These are phyloP conservation scores for Nyctalus aviator DNA, from an alignment of 2,797 vertebrate species.

Conservation along the genomic window DNA sequence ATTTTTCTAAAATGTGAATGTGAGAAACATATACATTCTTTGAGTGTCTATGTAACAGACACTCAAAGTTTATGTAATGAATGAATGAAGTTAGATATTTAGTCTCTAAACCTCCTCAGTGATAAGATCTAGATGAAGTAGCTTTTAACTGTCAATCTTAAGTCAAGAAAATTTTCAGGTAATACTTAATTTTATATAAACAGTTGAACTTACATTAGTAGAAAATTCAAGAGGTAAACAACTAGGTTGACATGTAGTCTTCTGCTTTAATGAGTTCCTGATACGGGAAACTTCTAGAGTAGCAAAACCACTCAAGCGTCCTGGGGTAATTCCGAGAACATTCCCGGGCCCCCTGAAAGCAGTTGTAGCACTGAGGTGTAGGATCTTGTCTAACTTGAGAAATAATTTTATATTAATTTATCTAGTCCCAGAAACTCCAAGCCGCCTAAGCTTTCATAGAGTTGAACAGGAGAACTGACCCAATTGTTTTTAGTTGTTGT, in stretches of 20 bases:
- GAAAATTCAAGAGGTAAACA: not conserved
- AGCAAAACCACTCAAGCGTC: not conserved
- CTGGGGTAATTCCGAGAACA: not conserved
- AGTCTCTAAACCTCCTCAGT: not conserved
- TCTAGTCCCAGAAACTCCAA: not conserved
- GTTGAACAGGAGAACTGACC: not conserved
- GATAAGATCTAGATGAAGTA: not conserved
- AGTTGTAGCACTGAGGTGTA: not conserved
- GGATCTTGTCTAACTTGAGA: not conserved
- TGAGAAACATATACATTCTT: not conserved
- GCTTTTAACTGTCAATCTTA: not conserved
- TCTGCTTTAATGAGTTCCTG: not conserved
- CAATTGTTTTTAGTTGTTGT: not conserved
- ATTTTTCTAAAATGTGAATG: not conserved
- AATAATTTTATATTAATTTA: not conserved
- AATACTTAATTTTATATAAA: not conserved
- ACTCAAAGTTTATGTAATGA: not conserved
- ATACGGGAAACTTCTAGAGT: not conserved
- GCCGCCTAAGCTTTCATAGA: not conserved
- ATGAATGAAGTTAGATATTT: not conserved
- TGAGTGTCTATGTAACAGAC: not conserved
- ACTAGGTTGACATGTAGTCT: not conserved
- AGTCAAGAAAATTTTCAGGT: not conserved
- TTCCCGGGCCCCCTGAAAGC: not conserved
- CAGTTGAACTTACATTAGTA: not conserved